These are phyloP conservation scores for Antedon mediterranea DNA, from an alignment of 53 echinoderm and acorn worm species.

Conservation along the genomic window DNA sequence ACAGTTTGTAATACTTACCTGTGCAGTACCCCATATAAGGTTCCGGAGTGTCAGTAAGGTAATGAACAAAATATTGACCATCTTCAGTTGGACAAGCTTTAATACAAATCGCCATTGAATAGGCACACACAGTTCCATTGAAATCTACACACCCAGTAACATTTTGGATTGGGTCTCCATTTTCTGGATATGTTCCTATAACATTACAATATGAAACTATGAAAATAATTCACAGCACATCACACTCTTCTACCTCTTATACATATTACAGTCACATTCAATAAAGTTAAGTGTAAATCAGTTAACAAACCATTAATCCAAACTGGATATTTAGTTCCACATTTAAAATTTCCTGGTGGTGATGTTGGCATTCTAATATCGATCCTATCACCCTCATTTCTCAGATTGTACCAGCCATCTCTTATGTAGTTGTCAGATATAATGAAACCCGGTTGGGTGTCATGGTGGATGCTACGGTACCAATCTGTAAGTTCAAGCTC, in stretches of 20 bases:
- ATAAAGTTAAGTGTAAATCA: too few species aligned
- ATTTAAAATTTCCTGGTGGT: background rate
- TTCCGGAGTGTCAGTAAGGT: too few species aligned
- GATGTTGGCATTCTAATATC: background rate
- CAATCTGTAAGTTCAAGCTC: background rate
- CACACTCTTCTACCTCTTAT: too few species aligned
- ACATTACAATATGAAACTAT: background rate
- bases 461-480: background rate
- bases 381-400: background rate
- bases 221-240: too few species aligned
- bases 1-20: too few species aligned
- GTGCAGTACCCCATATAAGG: too few species aligned
- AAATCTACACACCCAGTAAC: background rate
- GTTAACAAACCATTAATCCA: background rate
- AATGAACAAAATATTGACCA: too few species aligned
- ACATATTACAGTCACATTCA: too few species aligned
- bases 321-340: background rate
- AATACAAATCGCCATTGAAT: background rate
- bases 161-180: background rate
- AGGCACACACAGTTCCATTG: background rate
- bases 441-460: background rate
- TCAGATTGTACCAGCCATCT: background rate
- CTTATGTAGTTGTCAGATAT: background rate
- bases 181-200: background rate
- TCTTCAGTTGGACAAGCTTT: background rate